These are phyloP conservation scores for Anagrus nilaparvatae DNA, from an alignment of 1,140 invertebrate species.

Conservation along the genomic window DNA sequence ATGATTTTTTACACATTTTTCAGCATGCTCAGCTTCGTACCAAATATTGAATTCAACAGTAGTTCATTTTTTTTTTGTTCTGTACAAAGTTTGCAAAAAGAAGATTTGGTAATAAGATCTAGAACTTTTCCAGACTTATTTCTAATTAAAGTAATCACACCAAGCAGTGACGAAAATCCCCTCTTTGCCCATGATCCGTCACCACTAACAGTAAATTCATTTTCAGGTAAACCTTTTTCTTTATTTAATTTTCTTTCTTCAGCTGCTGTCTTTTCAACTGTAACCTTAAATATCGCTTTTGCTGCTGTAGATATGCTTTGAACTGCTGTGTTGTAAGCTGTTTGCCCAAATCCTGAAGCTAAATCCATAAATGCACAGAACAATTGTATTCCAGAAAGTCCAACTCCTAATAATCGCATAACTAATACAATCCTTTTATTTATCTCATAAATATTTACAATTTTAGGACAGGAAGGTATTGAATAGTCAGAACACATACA, in stretches of 20 bases:
- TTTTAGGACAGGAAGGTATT: not conserved
- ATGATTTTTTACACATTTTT: constrained; percentile 5
- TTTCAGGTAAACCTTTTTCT: not conserved
- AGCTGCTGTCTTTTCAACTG: not conserved
- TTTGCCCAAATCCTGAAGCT: not conserved
- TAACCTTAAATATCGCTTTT: not conserved
- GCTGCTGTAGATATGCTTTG: not conserved
- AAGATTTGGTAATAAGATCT: not conserved
- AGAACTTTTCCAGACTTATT: not conserved
- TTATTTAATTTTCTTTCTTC: not conserved
- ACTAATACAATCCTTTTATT: constrained; percentile 14
- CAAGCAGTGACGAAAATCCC: constrained; percentile 3
- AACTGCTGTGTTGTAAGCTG: not conserved
- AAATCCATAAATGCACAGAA: constrained; percentile 18
- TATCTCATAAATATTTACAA: constrained; percentile 7
- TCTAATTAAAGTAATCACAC: not conserved
- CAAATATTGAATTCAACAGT: not conserved
- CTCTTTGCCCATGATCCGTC: constrained; percentile 6
- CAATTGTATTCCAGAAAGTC: constrained; percentile 6
- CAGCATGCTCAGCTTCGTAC: not conserved
- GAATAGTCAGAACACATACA: too few species aligned
- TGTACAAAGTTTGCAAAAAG: not conserved
- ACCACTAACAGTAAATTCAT: constrained; percentile 1
- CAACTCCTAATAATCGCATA: constrained; percentile 16
- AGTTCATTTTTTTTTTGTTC: not conserved